Evolutionary conservation across 2,888 invertebrate genomes (phyloP), one percentile per base, ranked within the genome.

Genomic region (Nemapogon koenigi): DNA sequence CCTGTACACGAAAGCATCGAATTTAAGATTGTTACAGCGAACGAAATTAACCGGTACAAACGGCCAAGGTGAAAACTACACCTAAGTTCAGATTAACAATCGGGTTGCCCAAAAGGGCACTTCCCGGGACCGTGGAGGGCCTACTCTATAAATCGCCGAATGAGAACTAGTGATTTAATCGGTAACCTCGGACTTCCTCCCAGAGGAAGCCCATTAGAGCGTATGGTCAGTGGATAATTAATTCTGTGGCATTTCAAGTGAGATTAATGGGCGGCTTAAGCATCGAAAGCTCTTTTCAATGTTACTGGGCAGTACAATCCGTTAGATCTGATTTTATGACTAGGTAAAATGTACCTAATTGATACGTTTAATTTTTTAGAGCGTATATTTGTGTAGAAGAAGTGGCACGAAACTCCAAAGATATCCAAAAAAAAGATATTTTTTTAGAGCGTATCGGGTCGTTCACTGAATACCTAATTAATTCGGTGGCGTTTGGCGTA

Each of bases 161-260:
- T 72, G 75, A 75, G 33, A 25, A 19, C 36, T 16, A 69, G 72
- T 78, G 76, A 78, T 78, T 76, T 75, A 76, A 78, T 78, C 75
- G 73, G 71, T 62, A 70, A 67, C 71, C 76, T 68, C 67, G 59
- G 62, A 57, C 68, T 67, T 65, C 69, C 73, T 67, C 65, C 68
- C 73, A 58, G 57, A 69, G 75, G 76, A 75, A 69, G 69, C 69
- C 72, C 75, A 76, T 76, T 78, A 75, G 72, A 75, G 67, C 72
- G 72, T 75, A 75, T 76, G 76, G 76, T 76, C 76, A 75, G 61
- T 59, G 75, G 73, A 73, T 78, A 78, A 78, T 78, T 76, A 78
- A 78, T 78, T 78, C 73, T 55, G 69, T 57, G 72, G 60, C 63
- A 61, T 64, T 56, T 56, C 75, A 65, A 72, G 67, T 66, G 72